phyloP scores from a whole-genome alignment of 2,113 vertebrate species.

The Osmerus mordax region DNA sequence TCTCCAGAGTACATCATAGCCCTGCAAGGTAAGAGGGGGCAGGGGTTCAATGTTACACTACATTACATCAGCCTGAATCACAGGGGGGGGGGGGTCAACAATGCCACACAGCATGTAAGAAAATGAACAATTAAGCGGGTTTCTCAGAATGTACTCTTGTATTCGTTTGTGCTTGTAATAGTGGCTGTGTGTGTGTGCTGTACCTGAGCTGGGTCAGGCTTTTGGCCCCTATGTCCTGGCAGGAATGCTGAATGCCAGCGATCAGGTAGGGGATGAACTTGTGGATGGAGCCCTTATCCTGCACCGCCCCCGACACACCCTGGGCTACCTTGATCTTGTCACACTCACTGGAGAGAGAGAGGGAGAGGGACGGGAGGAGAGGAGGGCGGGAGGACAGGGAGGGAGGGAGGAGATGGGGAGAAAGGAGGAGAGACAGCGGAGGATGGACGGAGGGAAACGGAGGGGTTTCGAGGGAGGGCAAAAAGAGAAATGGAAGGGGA shows the following conservation, averaged over 20 bases:
- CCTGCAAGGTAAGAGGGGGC: conserved; percentile 57
- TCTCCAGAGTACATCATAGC: conserved; percentile 99
- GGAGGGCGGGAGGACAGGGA: background rate
- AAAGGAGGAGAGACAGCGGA: background rate
- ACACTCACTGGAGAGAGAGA: conserved; percentile 76
- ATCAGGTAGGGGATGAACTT: conserved; percentile 96
- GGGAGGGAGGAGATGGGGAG: background rate
- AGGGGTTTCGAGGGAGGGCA: too few relatives aligned
- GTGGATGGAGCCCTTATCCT: conserved; percentile 98
- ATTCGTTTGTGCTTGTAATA: background rate
- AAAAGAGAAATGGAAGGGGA: too few relatives aligned
- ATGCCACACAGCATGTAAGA: background rate
- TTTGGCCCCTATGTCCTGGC: conserved; percentile 95
- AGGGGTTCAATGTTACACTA: too few relatives aligned
- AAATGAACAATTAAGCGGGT: background rate
- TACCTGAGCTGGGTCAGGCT: conserved; percentile 94
- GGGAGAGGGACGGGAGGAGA: background rate
- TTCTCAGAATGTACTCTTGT: background rate
- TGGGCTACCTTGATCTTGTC: conserved; percentile 99
- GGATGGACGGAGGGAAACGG: too few relatives aligned
- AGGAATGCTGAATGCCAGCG: conserved; percentile 94
- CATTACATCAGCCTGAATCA: too few relatives aligned
- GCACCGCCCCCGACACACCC: conserved; percentile 93
- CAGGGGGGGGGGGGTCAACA: background rate
- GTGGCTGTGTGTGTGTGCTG: background rate